Percentiles rank a stretch among this genome's conserved stretches.
These are phyloP conservation scores for Cebidichthys violaceus DNA, from an alignment of 2,113 vertebrate species.

Conservation along the genomic window DNA sequence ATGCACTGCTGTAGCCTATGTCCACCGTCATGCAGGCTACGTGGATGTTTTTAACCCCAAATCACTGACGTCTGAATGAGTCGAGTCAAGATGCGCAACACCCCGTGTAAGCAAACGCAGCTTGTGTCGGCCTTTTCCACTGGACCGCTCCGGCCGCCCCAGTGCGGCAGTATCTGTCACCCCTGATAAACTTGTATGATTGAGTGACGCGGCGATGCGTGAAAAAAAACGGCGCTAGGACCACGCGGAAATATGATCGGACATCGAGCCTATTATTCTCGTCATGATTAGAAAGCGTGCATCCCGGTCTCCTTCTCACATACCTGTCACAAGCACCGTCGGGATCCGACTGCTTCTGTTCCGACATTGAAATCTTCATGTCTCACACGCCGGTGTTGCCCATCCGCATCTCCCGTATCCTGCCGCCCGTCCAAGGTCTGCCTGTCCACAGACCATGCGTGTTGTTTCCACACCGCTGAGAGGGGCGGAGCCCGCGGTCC, in stretches of 20 bases:
- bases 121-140: neutral
- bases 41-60: slow-evolving; percentile 3
- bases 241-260: slow-evolving; percentile 46
- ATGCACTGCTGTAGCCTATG: slow-evolving; percentile 20
- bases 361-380: slow-evolving; percentile 24
- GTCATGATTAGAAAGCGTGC: neutral
- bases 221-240: slow-evolving; percentile 45
- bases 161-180: slow-evolving; percentile 53
- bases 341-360: neutral
- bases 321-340: slow-evolving; percentile 48
- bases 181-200: slow-evolving; percentile 71
- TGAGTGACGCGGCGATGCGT: slow-evolving; percentile 67
- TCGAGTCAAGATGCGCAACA: neutral
- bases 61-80: slow-evolving; percentile 5
- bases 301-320: neutral
- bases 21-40: slow-evolving; percentile 23
- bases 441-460: slow-evolving; percentile 72
- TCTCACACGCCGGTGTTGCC: neutral
- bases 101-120: neutral
- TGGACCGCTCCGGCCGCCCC: slow-evolving; percentile 11
- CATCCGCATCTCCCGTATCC: slow-evolving; percentile 2
- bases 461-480: slow-evolving; percentile 61
- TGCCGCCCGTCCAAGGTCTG: slow-evolving; percentile 56
- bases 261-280: slow-evolving; percentile 26
- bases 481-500: slow-evolving; percentile 70